Evolutionary conservation across 2,113 vertebrate species (phyloP), one percentile per base, ranked within the genome.

Genomic region (Gavia stellata): DNA sequence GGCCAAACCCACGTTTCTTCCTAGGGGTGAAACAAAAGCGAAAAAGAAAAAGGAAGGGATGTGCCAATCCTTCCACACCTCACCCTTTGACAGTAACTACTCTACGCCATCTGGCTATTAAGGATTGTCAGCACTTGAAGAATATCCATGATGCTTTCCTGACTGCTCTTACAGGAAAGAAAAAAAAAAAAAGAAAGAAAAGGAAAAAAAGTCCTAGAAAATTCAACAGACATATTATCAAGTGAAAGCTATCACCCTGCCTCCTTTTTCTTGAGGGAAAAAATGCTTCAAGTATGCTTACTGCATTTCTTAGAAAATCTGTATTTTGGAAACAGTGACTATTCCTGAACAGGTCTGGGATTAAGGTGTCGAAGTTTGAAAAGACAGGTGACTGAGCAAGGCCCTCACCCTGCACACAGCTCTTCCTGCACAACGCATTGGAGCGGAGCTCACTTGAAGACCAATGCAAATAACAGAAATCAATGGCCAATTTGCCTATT

Each of bases 401-500:
- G 31, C 53, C 34, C 34, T 77, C 16, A 8, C 16, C 5, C 70
- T 9, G 26, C 55, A 44, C 34, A 25, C 23, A 33, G 20, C 19
- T 44, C 42, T 23, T 29, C 17, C 25, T 9, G 12, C 53, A 31
- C 55, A 52, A 52, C 0, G 0, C 8, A 0, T 0, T 5, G 29
- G 26, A 72, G 63, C 56, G 7, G 42, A 71, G 44, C 56, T 63
- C 44, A 8, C 71, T 9, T 42, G 34, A 67, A 90, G 71, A 80
- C 12, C 74, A 40, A 34, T 0, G 4, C 25, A 59, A 75, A 42
- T 3, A n/a, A 78, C 33, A 74, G 28, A 49, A 84, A 79, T 26
- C 52, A 81, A 6, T 1, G 1, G 17, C 34, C 61, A 24, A 49
- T 29, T 42, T 38, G 31, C 25, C 40, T 52, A 21, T 17, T 44